Base-by-base conservation (phyloP, 2,797 vertebrate genomes). In the Eremophila alpestris region DNA sequence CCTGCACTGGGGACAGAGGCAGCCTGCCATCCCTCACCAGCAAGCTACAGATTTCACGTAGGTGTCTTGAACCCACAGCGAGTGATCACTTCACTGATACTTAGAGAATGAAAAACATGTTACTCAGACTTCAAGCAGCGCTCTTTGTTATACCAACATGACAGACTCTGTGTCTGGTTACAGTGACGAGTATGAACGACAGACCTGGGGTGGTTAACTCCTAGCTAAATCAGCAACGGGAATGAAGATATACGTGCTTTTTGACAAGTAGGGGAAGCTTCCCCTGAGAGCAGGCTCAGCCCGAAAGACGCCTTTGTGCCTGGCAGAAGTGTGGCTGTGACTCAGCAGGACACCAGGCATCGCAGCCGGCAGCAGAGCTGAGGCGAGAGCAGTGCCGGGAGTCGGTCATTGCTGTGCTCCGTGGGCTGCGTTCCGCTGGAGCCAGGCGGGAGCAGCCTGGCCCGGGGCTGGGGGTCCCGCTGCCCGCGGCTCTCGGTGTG, bases 391-490 rank as follows among this genome's bases (percentile, higher is more conserved):
- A 0, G 3, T 5, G 76, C 52, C 46, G 60, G 75, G 9, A 26
- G 21, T 12, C 2, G 5, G 15, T 54, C 36, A 0, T 58, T 38
- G 30, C 76, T 40, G 32, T 3, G 17, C 10, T 24, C 56, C 0
- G 48, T 2, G 64, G 30, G 70, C 76, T 40, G 89, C 3, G 4
- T 22, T n/a, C 60, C 1, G 0, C 32, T 4, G 74, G 36, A 16
- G 46, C 43, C 2, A 0, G 51, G 45, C 1, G 1, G 45, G 48
- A 11, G 12, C 24, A 22, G 52, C 43, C 1, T 2, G 4, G 2
- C 18, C 18, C 2, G 54, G 38, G 67, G 63, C 68, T 40, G 81
- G 38, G 1, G 54, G 3, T 43, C 29, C 56, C 1, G 7, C 41
- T 43, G 65, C 36, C 54, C 1, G 7, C 49, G n/a, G 68, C 22